A percentile compares a stretch with the other conserved stretches of the same genome.
These are phyloP conservation scores for Phaethornis superciliosus DNA, from an alignment of 2,113 vertebrate genomes.

Conservation along the genomic window DNA sequence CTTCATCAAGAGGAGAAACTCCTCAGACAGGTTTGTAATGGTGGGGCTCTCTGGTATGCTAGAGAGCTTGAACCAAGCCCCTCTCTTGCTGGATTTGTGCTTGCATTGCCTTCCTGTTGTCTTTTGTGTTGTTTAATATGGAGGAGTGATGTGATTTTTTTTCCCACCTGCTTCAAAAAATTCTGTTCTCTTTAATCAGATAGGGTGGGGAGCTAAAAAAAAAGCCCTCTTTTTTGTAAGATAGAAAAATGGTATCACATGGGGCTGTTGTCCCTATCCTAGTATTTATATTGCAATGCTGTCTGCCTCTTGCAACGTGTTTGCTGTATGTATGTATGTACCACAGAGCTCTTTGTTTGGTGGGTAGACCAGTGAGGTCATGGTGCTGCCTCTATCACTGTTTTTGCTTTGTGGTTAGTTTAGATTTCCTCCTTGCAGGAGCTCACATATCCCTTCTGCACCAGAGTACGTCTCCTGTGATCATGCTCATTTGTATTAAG, in stretches of 20 bases:
- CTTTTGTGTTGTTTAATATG: not conserved
- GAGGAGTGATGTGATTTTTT: not conserved
- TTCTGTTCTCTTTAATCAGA: accelerated
- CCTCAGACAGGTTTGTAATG: not conserved
- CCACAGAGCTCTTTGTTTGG: not conserved
- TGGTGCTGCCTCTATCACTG: not conserved
- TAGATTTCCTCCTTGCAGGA: not conserved
- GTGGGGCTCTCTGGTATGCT: not conserved
- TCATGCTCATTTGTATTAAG: not conserved
- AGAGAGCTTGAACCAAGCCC: not conserved
- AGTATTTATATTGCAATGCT: not conserved
- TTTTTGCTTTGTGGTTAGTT: not conserved
- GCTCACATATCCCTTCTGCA: not conserved
- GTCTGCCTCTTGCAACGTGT: not conserved
- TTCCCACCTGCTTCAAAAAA: accelerated
- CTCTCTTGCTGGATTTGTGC: not conserved
- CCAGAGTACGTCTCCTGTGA: not conserved
- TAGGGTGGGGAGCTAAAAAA: not conserved
- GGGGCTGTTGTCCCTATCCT: not conserved
- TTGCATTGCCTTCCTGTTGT: not conserved
- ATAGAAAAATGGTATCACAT: not conserved
- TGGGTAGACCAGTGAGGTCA: not conserved
- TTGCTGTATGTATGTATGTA: not conserved
- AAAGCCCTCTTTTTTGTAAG: not conserved
- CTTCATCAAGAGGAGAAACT: not conserved